Percentiles rank a stretch among this genome's conserved stretches.
These are phyloP conservation scores for Onychomys leucogaster DNA, from an alignment of 2,797 vertebrate species.

Conservation along the genomic window DNA sequence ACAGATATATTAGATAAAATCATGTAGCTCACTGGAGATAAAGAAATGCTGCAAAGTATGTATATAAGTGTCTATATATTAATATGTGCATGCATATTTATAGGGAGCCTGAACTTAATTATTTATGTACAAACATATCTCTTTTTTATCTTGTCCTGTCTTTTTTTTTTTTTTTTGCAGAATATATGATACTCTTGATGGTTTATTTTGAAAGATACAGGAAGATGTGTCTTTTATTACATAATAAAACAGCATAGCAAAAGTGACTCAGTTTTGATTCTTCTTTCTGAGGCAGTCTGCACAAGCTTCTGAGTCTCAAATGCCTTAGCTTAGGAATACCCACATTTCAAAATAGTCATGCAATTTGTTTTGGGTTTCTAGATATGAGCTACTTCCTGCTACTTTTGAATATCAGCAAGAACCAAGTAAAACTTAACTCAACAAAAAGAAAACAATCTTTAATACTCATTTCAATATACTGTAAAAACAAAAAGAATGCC, in stretches of 20 bases:
- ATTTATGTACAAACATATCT: neutral
- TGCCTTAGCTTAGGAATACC: neutral
- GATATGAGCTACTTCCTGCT: neutral
- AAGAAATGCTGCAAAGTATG: neutral
- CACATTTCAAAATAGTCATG: slow-evolving; percentile 34
- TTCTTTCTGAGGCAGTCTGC: neutral
- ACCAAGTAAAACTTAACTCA: slow-evolving; percentile 55
- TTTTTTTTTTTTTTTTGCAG: neutral
- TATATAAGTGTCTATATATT: neutral
- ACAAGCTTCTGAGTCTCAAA: neutral
- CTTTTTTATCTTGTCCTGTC: neutral
- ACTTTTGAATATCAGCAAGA: slow-evolving; percentile 20
- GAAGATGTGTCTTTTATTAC: neutral
- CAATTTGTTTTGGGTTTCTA: slow-evolving; percentile 59
- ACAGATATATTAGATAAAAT: neutral
- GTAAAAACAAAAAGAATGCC: neutral
- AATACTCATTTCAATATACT: slow-evolving; percentile 2
- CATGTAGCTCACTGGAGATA: neutral
- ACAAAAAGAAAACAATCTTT: slow-evolving; percentile 20
- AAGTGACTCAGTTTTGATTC: neutral
- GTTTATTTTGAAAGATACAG: slow-evolving; percentile 37
- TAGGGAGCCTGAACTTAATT: neutral
- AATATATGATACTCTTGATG: neutral
- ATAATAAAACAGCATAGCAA: neutral
- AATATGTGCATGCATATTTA: neutral